Evolutionary conservation across 2,113 vertebrate genomes (phyloP).

Genomic region (Coturnix japonica): DNA sequence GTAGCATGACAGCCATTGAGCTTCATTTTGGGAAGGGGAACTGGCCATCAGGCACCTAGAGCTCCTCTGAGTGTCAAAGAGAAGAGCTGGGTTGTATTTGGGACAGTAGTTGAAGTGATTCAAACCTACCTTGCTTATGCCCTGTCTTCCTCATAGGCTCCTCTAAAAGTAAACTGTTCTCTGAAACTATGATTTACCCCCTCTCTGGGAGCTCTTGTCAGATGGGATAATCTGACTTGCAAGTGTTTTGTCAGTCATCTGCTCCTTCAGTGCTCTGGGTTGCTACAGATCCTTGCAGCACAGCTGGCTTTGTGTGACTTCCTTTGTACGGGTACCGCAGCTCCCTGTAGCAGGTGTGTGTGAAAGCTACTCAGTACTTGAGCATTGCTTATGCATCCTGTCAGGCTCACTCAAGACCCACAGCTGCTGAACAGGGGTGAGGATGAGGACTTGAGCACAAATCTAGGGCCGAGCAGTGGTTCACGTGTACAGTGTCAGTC

Average conservation of each 20-base stretch:
- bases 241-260: neutral
- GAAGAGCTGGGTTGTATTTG: neutral
- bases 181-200: neutral
- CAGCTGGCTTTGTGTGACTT: conserved; percentile 30
- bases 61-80: neutral
- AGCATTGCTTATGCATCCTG: neutral
- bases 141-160: neutral
- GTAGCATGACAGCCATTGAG: neutral
- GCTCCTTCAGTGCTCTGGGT: neutral
- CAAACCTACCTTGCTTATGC: neutral
- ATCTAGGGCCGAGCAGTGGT: neutral
- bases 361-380: neutral
- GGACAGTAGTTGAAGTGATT: neutral
- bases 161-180: neutral
- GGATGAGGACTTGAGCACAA: neutral
- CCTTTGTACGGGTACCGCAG: conserved; percentile 11
- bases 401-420: neutral
- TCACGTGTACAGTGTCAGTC: neutral
- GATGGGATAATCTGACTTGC: neutral
- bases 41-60: neutral
- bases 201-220: conserved; percentile 5
- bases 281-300: conserved; percentile 2
- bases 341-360: neutral
- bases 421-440: neutral
- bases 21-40: neutral